phyloP scores from a whole-genome alignment of 2,113 vertebrate genomes.

The Archocentrus centrarchus region DNA sequence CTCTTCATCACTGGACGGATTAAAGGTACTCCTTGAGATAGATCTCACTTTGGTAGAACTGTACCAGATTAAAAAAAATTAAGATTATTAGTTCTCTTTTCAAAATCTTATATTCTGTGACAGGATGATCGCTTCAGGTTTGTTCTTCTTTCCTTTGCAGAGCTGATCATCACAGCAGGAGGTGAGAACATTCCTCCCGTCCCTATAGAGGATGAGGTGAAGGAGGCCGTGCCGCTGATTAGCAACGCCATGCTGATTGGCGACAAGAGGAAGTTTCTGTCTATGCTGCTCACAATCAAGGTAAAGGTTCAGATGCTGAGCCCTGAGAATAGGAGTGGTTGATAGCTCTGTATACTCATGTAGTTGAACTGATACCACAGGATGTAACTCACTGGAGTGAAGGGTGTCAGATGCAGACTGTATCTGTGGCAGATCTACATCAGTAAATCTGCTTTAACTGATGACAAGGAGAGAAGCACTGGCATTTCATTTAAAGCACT shows the following conservation, averaged over 20 bases:
- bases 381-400: background rate
- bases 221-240: constrained; percentile 88
- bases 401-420: background rate
- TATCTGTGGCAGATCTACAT: background rate
- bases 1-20: constrained; percentile 92
- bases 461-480: background rate
- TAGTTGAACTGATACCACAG: background rate
- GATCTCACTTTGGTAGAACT: background rate
- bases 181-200: constrained; percentile 91
- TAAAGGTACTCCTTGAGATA: constrained; percentile 84
- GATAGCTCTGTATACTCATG: background rate
- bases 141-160: constrained; percentile 69
- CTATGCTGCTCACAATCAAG: constrained; percentile 92
- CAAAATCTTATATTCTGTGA: background rate
- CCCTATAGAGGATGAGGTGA: constrained; percentile 88
- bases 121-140: rapidly evolving
- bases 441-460: background rate
- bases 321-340: background rate
- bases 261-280: constrained; percentile 90
- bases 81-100: background rate
- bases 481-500: background rate
- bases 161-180: constrained; percentile 92
- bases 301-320: constrained; percentile 58
- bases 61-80: background rate
- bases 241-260: constrained; percentile 93